Base-by-base conservation (phyloP, 2,797 vertebrate genomes). In the Spea hammondii region DNA sequence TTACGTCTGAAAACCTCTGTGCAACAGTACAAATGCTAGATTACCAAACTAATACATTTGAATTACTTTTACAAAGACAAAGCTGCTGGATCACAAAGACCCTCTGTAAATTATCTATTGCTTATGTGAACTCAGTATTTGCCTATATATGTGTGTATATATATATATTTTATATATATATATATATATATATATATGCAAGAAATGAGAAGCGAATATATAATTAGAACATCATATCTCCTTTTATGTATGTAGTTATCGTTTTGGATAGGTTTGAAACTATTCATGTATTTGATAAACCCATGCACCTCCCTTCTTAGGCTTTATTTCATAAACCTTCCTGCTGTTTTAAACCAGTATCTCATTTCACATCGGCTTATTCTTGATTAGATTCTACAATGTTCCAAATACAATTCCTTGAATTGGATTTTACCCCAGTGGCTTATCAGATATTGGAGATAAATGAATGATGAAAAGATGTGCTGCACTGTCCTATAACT, bases 401-500 rank as follows among this genome's bases (percentile, higher is more conserved):
- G 83, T 88, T 84, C 84, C 59, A 87, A 83, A 87, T 86, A 76
- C 57, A 72, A 60, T 72, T 79, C 78, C 76, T 72, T 84, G 83
- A 83, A 86, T 86, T 83, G 54, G 83, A 71, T 88, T 86, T 88
- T 66, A 62, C 85, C 75, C 75, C 76, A 83, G 73, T 72, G 0
- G 84, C 76, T 83, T 81, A 75, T 79, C 70, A 72, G 54, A 72
- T 84, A 32, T 47, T 53, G 13, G 12, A 82, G 79, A 76, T 86
- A 83, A 81, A 81, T 85, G 79, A 77, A 87, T 85, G 80, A 72
- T 83, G 65, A 85, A 75, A 79, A 79, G 72, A 72, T 84, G 54
- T 72, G 62, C 70, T 57, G 74, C 70, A 60, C 80, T 86, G 82
- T 84, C 77, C 75, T 83, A 78, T 82, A 79, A 83, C 44, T 72